A percentile compares a stretch with the other conserved stretches of the same genome.
These are phyloP conservation scores for Trypoxylus dichotomus DNA, from an alignment of 1,140 invertebrate species.

Conservation along the genomic window DNA sequence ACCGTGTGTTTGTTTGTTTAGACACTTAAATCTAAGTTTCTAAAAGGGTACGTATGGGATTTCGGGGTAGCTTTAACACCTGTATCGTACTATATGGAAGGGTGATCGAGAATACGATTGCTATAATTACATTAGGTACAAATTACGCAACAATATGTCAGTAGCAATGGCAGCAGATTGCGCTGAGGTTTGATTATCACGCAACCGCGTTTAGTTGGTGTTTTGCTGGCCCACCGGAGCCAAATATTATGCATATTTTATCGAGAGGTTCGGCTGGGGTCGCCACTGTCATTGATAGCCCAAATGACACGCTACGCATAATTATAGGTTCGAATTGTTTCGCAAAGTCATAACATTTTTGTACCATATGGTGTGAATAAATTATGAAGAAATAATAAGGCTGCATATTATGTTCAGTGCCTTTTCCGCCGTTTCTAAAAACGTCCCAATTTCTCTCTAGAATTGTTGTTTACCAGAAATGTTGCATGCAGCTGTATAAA, in stretches of 20 bases:
- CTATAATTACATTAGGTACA: constrained; percentile 29
- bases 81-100: constrained; percentile 9
- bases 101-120: constrained; percentile 20
- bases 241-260: constrained; percentile 21
- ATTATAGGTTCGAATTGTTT: not conserved
- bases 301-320: constrained; percentile 14
- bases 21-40: not conserved
- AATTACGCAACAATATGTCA: constrained; percentile 25
- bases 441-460: too few species aligned
- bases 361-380: not conserved
- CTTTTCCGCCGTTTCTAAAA: not conserved
- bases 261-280: constrained; percentile 10
- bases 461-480: too few species aligned
- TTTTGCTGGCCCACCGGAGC: constrained; percentile 17
- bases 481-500: not conserved
- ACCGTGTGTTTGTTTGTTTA: too few species aligned
- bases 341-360: constrained; percentile 7
- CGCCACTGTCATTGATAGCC: constrained; percentile 14
- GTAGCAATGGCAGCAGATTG: not conserved
- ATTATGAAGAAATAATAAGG: not conserved
- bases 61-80: constrained; percentile 26
- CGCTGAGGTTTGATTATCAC: constrained; percentile 10
- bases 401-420: not conserved
- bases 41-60: constrained; percentile 5
- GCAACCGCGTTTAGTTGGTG: constrained; percentile 15